These are phyloP conservation scores for Euwallacea similis DNA, from an alignment of 1,140 invertebrate species.

Conservation along the genomic window DNA sequence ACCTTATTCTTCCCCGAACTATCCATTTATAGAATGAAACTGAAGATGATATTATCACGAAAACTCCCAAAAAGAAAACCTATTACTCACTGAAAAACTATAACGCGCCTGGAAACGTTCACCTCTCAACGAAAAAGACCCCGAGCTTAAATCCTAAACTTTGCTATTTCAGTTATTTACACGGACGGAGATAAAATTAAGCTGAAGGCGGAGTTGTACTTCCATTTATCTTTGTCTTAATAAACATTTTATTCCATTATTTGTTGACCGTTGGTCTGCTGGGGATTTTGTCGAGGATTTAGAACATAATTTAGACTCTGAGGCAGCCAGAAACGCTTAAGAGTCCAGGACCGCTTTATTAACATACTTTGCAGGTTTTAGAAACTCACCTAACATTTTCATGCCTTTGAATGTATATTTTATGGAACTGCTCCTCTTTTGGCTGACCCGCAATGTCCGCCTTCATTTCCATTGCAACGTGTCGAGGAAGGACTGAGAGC, in stretches of 20 bases:
- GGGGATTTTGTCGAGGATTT: slow-evolving; percentile 4
- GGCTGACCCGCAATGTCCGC: slow-evolving; percentile 90
- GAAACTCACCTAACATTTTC: slow-evolving; percentile 87
- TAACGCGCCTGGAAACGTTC: too few species aligned
- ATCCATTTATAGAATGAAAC: too few species aligned
- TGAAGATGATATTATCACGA: too few species aligned
- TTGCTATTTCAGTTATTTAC: slow-evolving; percentile 3
- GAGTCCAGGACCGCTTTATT: background rate
- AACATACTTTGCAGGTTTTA: background rate
- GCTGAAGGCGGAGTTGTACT: background rate
- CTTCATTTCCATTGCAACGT: slow-evolving; percentile 98
- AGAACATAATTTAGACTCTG: background rate
- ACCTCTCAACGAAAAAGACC: too few species aligned
- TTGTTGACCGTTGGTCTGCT: background rate
- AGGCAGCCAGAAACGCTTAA: background rate
- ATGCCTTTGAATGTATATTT: slow-evolving; percentile 96
- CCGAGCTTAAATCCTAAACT: background rate
- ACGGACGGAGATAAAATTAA: background rate
- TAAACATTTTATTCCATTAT: slow-evolving; percentile 3
- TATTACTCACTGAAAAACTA: too few species aligned
- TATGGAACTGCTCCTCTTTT: slow-evolving; percentile 92
- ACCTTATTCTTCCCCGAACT: too few species aligned
- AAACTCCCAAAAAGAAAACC: too few species aligned
- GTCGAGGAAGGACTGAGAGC: slow-evolving; percentile 89
- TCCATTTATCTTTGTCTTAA: slow-evolving; percentile 11